phyloP scores from a whole-genome alignment of 2,888 invertebrate genomes.

The Calephelis perditalis region DNA sequence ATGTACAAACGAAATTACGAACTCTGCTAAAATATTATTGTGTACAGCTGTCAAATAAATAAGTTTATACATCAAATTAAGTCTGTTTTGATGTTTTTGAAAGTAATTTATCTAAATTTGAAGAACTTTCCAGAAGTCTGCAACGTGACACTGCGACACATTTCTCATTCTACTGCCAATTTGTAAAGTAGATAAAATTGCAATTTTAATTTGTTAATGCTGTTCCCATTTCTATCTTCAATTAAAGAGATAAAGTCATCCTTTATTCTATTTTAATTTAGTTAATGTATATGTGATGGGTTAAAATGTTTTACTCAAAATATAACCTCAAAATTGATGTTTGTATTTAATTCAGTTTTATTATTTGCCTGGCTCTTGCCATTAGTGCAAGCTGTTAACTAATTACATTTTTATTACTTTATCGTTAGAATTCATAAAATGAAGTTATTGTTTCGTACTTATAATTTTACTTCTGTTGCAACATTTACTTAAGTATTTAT shows the following conservation, averaged over 20 bases:
- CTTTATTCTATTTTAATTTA: neutral
- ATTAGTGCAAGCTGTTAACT: slow-evolving; percentile 34
- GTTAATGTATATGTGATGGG: neutral
- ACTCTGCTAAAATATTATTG: no score
- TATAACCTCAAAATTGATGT: neutral
- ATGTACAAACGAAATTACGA: no score
- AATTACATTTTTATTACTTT: slow-evolving; percentile 26
- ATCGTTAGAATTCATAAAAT: neutral
- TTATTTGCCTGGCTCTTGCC: slow-evolving; percentile 19
- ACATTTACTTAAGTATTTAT: no score
- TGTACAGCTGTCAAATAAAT: no score
- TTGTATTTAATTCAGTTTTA: neutral
- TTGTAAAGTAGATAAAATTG: neutral
- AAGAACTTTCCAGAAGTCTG: neutral
- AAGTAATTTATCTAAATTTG: no score
- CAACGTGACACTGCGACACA: neutral
- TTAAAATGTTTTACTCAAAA: neutral
- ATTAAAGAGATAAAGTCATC: neutral
- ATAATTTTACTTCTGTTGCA: no score
- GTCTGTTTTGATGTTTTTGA: no score
- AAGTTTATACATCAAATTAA: no score
- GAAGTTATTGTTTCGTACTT: no score
- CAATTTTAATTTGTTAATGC: neutral
- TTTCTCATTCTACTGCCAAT: neutral
- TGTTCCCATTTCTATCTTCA: neutral